A percentile compares a stretch with the other conserved stretches of the same genome.
phyloP scores from a whole-genome alignment of 2,797 vertebrate species.

The Merluccius polli region DNA sequence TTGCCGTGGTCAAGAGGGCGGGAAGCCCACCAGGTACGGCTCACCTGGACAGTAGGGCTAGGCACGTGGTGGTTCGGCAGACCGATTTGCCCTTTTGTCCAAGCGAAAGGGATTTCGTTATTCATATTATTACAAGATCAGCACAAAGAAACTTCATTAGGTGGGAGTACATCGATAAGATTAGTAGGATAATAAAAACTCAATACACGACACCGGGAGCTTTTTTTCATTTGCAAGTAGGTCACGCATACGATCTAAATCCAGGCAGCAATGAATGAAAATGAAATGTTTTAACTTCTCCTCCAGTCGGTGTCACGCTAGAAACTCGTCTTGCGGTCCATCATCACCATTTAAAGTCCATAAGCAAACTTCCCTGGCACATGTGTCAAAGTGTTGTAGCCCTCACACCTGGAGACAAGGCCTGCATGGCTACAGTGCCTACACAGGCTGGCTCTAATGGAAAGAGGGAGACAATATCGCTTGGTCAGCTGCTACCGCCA shows the following conservation, averaged over 20 bases:
- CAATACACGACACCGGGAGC: not conserved
- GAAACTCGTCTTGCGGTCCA: not conserved
- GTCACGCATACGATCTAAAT: not conserved
- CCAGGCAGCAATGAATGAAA: not conserved
- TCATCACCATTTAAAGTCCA: not conserved
- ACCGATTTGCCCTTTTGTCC: not conserved
- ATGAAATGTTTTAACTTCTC: not conserved
- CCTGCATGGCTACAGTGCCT: not conserved
- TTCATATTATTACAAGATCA: not conserved
- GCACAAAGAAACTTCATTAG: not conserved
- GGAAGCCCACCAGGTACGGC: not conserved
- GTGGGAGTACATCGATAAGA: not conserved
- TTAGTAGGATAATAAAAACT: not conserved
- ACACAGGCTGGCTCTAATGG: conserved; percentile 31
- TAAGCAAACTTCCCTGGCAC: not conserved
- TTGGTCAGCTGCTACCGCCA: not conserved
- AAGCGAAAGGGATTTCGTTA: not conserved
- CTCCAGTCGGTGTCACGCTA: not conserved
- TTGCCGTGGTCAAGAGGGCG: conserved; percentile 10
- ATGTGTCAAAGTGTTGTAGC: conserved; percentile 24
- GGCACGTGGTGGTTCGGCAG: not conserved
- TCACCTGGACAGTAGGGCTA: not conserved
- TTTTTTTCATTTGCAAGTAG: not conserved
- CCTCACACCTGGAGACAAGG: conserved; percentile 22
- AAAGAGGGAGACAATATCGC: conserved; percentile 39